Base-by-base conservation (phyloP, 2,113 vertebrate species). In the Ictalurus punctatus region DNA sequence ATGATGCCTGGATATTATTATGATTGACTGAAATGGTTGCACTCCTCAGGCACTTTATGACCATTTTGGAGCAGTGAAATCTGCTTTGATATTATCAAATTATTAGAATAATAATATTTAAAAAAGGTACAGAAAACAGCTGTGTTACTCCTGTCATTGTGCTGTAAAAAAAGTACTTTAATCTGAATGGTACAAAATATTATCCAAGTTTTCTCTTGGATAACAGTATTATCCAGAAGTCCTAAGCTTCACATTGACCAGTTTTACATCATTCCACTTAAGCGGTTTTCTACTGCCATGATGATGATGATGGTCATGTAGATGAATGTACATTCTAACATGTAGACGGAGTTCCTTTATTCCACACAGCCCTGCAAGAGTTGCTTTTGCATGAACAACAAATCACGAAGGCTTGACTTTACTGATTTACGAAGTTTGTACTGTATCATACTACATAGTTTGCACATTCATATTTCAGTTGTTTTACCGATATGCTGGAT, bases 401-500 rank as follows among this genome's bases (percentile, higher is more conserved):
- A 58, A 34, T 78, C 58, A 78, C 69, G 37, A 13, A 67, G 27
- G n/a, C 61, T 27, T 48, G 30, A 71, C 6, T 82, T 34, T 82
- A 82, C 3, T 61, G 21, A 37, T 73, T 4, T 27, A 52, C 4
- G 19, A 63, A 13, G 3, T 74, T 63, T 65, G n/a, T 58, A 40
- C 34, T 84, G 19, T 84, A 67, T 65, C 69, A 56, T 74, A 90
- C 58, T 69, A 54, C 76, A 79, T 17, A 16, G 19, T 90, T 84
- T 83, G 81, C 63, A 86, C 78, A 65, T 76, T 44, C 3, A 14
- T 23, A 30, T 59, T 80, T 81, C 1, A 2, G 23, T 82, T 73
- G 48, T 88, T 23, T 48, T 58, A 34, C 21, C 25, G 67, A 9
- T 87, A 83, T 86, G 76, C 73, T 86, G 86, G 90, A 85, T 56